Percentiles rank a stretch among this genome's conserved stretches.
These are phyloP conservation scores for Spheniscus humboldti DNA, from an alignment of 2,797 vertebrate species.

Conservation along the genomic window DNA sequence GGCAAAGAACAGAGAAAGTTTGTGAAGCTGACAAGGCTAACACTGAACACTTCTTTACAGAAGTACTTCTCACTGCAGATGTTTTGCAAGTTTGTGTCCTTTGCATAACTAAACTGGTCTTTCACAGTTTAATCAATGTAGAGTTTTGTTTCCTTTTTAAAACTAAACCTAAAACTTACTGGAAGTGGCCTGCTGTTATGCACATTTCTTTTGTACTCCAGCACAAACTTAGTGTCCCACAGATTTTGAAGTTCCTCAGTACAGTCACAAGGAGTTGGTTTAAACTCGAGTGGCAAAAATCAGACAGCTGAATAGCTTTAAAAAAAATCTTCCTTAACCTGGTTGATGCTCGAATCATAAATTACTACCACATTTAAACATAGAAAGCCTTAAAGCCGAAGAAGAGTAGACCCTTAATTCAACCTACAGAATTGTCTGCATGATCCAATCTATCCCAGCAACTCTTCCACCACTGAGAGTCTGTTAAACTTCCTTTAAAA, in stretches of 20 bases:
- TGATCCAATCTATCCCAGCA: background rate
- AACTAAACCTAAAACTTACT: background rate
- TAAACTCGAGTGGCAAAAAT: background rate
- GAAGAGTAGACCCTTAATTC: background rate
- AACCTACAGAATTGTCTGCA: background rate
- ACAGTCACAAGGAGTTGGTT: background rate
- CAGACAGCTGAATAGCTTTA: background rate
- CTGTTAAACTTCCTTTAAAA: slow-evolving; percentile 40
- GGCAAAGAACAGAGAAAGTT: background rate
- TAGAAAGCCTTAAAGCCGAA: background rate
- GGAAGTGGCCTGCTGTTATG: background rate
- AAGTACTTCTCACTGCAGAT: background rate
- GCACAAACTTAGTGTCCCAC: background rate
- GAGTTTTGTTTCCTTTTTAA: background rate
- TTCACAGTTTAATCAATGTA: background rate
- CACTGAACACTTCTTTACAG: background rate
- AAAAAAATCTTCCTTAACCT: background rate
- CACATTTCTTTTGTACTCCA: background rate
- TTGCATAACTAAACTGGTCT: background rate
- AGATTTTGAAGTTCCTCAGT: background rate
- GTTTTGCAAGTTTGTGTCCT: background rate
- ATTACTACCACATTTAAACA: background rate
- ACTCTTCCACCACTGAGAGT: background rate
- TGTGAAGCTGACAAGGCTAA: background rate
- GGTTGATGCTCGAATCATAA: background rate